phyloP scores from a whole-genome alignment of 2,113 vertebrate species.

The Aldabrachelys gigantea region DNA sequence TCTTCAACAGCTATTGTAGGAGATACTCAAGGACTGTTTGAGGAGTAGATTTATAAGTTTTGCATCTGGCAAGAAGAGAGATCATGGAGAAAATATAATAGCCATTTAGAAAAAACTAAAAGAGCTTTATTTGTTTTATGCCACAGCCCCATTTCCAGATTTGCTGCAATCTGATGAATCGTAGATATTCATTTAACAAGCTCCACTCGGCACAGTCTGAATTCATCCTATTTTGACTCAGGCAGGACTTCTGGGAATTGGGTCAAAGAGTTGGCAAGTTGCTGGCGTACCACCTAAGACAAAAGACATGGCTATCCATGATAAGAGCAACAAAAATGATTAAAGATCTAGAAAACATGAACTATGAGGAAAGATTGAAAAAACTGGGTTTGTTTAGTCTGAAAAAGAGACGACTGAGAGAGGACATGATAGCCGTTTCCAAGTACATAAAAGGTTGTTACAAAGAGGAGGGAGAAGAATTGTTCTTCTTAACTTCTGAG shows the following conservation, averaged over 20 bases:
- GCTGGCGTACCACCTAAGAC: not conserved
- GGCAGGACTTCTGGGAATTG: not conserved
- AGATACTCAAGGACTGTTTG: not conserved
- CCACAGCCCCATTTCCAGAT: not conserved
- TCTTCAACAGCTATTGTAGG: not conserved
- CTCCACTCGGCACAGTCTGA: not conserved
- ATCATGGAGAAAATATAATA: not conserved
- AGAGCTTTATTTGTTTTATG: not conserved
- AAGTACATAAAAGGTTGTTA: too few species aligned
- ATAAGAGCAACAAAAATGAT: not conserved
- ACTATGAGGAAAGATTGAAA: too few species aligned
- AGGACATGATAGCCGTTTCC: too few species aligned
- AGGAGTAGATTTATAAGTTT: not conserved
- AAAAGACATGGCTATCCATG: not conserved
- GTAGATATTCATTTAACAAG: not conserved
- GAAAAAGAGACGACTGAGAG: too few species aligned
- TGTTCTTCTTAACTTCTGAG: too few species aligned
- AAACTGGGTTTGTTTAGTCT: too few species aligned
- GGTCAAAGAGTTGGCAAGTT: not conserved
- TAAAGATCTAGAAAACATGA: too few species aligned
- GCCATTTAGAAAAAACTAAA: not conserved
- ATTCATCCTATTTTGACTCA: not conserved
- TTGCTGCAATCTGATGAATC: not conserved
- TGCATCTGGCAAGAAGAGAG: not conserved
- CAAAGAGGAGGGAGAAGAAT: too few species aligned